Evolutionary conservation across 2,888 invertebrate genomes (phyloP).

Genomic region (Apamea monoglypha): DNA sequence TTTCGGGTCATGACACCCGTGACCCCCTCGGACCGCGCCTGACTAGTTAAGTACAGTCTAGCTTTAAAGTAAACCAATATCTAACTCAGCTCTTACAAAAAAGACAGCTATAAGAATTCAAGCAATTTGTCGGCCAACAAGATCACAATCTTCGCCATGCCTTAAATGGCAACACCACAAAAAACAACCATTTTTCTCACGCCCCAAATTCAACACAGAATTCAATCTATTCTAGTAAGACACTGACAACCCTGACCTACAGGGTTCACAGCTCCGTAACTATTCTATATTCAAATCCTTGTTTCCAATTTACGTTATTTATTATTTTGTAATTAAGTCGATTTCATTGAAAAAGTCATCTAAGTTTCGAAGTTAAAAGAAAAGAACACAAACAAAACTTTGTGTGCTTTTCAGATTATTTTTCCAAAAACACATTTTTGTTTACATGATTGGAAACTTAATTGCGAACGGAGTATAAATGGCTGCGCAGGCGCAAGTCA

Average conservation of each 20-base stretch:
- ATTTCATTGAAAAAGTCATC: too few relatives aligned
- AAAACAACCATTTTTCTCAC: conserved; percentile 62
- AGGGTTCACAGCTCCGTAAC: conserved; percentile 55
- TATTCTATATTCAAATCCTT: conserved; percentile 1
- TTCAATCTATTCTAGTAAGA: conserved; percentile 57
- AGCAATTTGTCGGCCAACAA: conserved; percentile 26
- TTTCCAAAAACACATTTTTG: background rate
- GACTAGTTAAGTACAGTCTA: too few relatives aligned
- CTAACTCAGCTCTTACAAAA: background rate
- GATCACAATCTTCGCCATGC: conserved; percentile 26
- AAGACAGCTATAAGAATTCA: background rate
- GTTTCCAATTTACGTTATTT: background rate
- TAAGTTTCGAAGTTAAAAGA: background rate
- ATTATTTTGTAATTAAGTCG: background rate
- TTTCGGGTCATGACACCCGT: too few relatives aligned
- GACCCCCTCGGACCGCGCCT: too few relatives aligned
- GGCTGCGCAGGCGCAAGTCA: conserved; percentile 15
- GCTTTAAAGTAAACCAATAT: background rate
- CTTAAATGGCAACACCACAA: conserved; percentile 32
- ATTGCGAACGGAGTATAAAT: background rate
- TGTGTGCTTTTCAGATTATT: background rate
- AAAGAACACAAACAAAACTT: background rate
- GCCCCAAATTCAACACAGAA: conserved; percentile 60
- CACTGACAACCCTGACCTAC: conserved; percentile 66
- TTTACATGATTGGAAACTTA: background rate